A percentile compares a stretch with the other conserved stretches of the same genome.
Evolutionary conservation across 2,888 invertebrate genomes (phyloP).

Genomic region (Hoplodrina ambigua): DNA sequence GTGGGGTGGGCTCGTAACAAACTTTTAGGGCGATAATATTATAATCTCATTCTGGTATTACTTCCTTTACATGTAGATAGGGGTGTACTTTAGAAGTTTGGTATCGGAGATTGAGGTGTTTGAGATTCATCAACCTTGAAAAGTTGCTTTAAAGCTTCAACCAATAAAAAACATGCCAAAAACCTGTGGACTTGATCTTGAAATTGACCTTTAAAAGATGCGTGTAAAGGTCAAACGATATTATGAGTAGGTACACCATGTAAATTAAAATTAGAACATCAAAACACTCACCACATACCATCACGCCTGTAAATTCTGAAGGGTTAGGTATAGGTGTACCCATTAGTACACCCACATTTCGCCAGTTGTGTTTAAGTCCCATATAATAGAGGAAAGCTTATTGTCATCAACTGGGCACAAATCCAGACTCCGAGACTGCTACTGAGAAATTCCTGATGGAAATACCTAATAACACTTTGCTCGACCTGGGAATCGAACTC

Average conservation of each 20-base stretch:
- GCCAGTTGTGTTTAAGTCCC: too few species aligned
- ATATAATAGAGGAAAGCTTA: too few species aligned
- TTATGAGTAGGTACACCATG: background rate
- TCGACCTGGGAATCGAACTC: too few species aligned
- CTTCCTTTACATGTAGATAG: conserved; percentile 23
- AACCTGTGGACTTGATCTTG: background rate
- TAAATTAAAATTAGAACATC: background rate
- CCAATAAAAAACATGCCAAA: background rate
- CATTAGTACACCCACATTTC: too few species aligned
- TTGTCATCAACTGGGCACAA: too few species aligned
- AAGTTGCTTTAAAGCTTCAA: background rate
- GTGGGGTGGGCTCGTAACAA: conserved; percentile 15
- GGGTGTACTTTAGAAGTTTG: conserved; percentile 18
- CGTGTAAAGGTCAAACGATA: background rate
- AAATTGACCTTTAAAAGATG: background rate
- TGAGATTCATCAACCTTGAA: background rate
- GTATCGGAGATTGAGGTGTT: background rate
- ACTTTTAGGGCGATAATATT: conserved; percentile 45
- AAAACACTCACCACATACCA: background rate
- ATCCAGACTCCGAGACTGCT: too few species aligned
- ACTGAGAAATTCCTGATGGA: too few species aligned
- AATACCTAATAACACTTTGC: too few species aligned
- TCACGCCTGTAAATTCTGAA: too few species aligned
- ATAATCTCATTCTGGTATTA: conserved; percentile 38
- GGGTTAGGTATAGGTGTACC: too few species aligned